Evolutionary conservation across 1,140 invertebrate species (phyloP).

Genomic region (Olivierus martensii): DNA sequence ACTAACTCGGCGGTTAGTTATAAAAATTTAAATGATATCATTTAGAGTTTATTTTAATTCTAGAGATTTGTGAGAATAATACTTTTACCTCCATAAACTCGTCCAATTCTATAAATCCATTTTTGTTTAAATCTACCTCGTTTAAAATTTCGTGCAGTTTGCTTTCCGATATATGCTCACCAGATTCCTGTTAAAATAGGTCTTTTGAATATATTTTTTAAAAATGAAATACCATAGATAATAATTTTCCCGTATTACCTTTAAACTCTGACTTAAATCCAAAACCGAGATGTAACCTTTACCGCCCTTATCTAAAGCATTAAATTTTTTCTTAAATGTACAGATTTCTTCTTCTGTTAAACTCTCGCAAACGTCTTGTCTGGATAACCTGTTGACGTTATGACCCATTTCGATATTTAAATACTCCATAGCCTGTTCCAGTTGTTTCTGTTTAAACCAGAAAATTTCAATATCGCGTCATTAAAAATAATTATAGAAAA

Average conservation of each 20-base stretch:
- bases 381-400: conserved; percentile 71
- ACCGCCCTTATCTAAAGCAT: conserved; percentile 83
- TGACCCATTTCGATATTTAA: conserved; percentile 93
- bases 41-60: too few species aligned
- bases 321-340: conserved; percentile 86
- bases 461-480: too few species aligned
- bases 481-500: too few species aligned
- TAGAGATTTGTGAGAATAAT: too few species aligned
- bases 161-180: conserved; percentile 83
- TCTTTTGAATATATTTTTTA: too few species aligned
- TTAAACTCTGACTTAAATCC: conserved; percentile 83
- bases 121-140: conserved; percentile 98
- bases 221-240: too few species aligned
- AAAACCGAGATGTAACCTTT: conserved; percentile 98
- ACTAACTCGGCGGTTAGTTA: too few species aligned
- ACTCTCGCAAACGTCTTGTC: conserved; percentile 78
- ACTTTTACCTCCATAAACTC: conserved; percentile 89
- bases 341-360: conserved; percentile 90
- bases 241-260: too few species aligned
- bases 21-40: too few species aligned
- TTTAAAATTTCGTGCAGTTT: conserved; percentile 92
- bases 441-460: conserved; percentile 95
- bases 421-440: conserved; percentile 62
- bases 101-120: conserved; percentile 96
- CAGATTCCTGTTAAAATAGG: conserved; percentile 33